These are phyloP conservation scores for Chanos chanos DNA, from an alignment of 2,797 vertebrate genomes.

Conservation along the genomic window DNA sequence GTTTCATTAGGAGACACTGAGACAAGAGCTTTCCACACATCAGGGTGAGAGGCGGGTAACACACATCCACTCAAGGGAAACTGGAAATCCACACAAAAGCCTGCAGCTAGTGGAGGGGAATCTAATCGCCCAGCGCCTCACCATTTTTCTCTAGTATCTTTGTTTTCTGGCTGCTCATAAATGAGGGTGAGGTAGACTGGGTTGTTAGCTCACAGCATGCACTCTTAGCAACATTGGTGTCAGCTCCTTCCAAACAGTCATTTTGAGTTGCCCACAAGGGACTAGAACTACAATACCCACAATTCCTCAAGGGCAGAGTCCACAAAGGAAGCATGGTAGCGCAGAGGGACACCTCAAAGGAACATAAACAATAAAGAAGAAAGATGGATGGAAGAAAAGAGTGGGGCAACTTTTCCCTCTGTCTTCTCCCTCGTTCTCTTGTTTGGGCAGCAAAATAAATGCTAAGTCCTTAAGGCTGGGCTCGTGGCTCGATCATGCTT, in stretches of 20 bases:
- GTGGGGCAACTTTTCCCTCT: neutral
- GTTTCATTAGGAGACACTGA: constrained; percentile 31
- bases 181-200: neutral
- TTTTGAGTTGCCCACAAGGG: constrained; percentile 19
- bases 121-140: constrained; percentile 9
- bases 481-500: constrained; percentile 25
- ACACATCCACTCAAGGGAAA: constrained; percentile 14
- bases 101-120: constrained; percentile 16
- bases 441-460: constrained; percentile 9
- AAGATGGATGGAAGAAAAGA: neutral
- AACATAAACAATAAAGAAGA: neutral
- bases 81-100: constrained; percentile 16
- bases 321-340: constrained; percentile 14
- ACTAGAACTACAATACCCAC: constrained; percentile 41
- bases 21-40: constrained; percentile 29
- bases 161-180: constrained; percentile 16
- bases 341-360: constrained; percentile 24
- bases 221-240: constrained; percentile 15
- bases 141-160: neutral
- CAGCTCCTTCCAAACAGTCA: constrained; percentile 25
- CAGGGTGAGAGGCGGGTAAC: constrained; percentile 13
- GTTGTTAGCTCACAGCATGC: neutral
- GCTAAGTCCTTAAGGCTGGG: constrained; percentile 33
- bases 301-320: constrained; percentile 30
- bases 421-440: neutral